Percentiles rank a stretch among this genome's conserved stretches.
phyloP scores from a whole-genome alignment of 2,113 vertebrate genomes.

The Ia io region DNA sequence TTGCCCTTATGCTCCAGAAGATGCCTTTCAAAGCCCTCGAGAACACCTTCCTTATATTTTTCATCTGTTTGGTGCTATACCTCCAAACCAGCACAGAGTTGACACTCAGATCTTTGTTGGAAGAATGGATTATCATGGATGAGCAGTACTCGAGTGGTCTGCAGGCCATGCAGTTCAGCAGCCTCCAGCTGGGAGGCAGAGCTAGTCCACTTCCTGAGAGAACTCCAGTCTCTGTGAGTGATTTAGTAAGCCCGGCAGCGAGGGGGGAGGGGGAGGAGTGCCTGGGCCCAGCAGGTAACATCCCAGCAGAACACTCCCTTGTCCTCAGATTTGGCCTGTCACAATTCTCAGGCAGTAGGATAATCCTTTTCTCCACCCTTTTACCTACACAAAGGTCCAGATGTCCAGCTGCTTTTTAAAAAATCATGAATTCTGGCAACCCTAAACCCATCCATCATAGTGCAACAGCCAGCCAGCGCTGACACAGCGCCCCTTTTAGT shows the following conservation, averaged over 20 bases:
- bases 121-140: not conserved
- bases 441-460: not conserved
- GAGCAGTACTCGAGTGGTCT: not conserved
- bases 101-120: not conserved
- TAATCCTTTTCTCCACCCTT: not conserved
- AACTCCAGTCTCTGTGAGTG: not conserved
- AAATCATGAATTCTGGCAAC: not conserved
- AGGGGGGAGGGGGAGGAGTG: accelerated
- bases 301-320: not conserved
- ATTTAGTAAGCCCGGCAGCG: not conserved
- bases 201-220: not conserved
- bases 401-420: not conserved
- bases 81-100: not conserved
- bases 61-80: not conserved
- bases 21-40: not conserved
- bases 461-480: not conserved
- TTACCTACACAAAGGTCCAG: not conserved
- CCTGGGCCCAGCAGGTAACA: not conserved
- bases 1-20: not conserved
- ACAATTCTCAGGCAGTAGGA: not conserved
- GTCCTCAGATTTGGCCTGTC: not conserved
- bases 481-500: not conserved
- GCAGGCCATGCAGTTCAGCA: not conserved
- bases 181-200: not conserved
- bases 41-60: not conserved